A percentile compares a stretch with the other conserved stretches of the same genome.
Conservation (phyloP, 2,888 invertebrate genomes). For the Sabellastarte sp. region DNA sequence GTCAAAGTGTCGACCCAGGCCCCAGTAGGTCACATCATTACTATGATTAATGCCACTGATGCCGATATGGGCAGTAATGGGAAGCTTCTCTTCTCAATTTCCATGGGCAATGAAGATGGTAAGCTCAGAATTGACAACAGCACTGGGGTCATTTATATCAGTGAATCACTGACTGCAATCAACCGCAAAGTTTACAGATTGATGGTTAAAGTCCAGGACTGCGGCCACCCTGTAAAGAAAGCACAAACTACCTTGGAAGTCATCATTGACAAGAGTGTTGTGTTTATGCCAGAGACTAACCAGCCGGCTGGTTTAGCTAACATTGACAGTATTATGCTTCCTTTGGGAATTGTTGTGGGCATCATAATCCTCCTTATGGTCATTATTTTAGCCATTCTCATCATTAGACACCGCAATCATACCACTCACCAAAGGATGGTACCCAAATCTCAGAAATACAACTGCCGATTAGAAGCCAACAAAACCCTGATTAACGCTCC, state of each 20-base stretch:
- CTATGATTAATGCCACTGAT: conserved; percentile 13
- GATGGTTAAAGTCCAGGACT: conserved; percentile 11
- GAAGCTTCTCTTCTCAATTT: conserved; percentile 10
- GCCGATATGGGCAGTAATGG: conserved; percentile 13
- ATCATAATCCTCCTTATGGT: conserved; percentile 9
- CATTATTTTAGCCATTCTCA: neutral
- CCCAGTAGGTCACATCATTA: conserved; percentile 12
- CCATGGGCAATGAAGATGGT: conserved; percentile 2
- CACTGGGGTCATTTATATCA: conserved; percentile 9
- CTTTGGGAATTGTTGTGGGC: conserved; percentile 8
- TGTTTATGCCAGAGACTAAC: neutral
- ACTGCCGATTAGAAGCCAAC: neutral
- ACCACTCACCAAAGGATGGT: neutral
- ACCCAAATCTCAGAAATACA: neutral
- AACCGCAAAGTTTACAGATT: conserved; percentile 4
- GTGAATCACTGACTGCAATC: conserved; percentile 5
- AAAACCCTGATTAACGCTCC: neutral
- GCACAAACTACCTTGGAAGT: neutral
- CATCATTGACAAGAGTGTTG: neutral
- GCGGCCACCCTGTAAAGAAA: conserved; percentile 4
- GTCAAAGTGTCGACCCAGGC: conserved; percentile 5
- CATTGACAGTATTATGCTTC: neutral
- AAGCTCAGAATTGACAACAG: conserved; percentile 10
- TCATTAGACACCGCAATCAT: neutral
- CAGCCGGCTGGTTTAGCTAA: neutral